Evolutionary conservation across 2,888 invertebrate genomes (phyloP), one percentile per base, ranked within the genome.

Genomic region (Cerceris ruficornis): DNA sequence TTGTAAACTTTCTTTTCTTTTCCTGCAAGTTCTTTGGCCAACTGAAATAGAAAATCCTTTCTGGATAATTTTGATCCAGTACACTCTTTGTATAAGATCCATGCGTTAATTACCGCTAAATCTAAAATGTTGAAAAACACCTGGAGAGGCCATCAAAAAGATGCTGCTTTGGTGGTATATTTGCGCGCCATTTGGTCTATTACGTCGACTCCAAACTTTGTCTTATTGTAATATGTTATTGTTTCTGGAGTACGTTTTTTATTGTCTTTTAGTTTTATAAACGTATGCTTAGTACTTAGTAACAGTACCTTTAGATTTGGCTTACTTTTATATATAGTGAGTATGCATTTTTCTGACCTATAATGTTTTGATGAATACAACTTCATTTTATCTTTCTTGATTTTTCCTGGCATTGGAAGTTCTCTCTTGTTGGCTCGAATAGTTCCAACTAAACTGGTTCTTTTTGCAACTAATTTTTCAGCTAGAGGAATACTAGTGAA

Each of bases 101-200:
- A 75, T 17, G 42, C 66, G 15, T 69, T 75, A 60, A 75, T 69
- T 41, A 61, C 66, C 15, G 69, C 75, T 50, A 60, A 69, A 75
- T 75, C 75, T 55, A 69, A 60, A 61, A 69, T 75, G 42, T 75
- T 75, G 66, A 60, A 75, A 46, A 74, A 74, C 6, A 74, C 49
- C 41, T 74, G 74, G 11, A 74, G 59, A 60, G 69, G 65, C 62
- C 70, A 70, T 62, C 61, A 54, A 46, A 66, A 57, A 67, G 28
- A 43, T n/a, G 54, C 43, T 70, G 57, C 39, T 65, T 65, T 62
- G 11, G 11, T 13, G n/a, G 14, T 71, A 69, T 72, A 68, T 66
- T 61, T 64, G 14, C 58, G 57, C 9, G 64, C 64, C 46, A 62
- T 69, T 46, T 69, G 60, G 15, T 69, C 61, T 17, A 61, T 39